Evolutionary conservation across 2,113 vertebrate genomes (phyloP), one percentile per base, ranked within the genome.

Genomic region (Australoheros scitulus): DNA sequence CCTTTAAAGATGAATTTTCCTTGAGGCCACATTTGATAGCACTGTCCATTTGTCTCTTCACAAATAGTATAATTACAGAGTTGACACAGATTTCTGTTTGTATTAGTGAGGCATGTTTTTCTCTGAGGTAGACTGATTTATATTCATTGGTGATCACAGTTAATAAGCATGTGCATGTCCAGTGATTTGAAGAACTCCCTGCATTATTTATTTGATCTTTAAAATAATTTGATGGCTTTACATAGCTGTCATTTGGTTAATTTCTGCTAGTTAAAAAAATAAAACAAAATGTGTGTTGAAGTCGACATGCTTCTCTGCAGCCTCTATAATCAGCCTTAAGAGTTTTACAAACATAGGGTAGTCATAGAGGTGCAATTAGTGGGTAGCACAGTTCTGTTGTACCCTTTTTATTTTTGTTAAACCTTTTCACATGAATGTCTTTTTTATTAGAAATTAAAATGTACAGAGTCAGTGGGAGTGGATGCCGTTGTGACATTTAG

Each of bases 41-140:
- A 68, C 80, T 88, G 70, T 92, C 91, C 83, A 82, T 91, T 90
- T 77, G 34, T 88, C 77, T 90, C 72, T 82, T 83, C 81, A 89
- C 68, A 89, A 92, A 92, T 82, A 6, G 77, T 91, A 87, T 90
- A 92, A 91, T 91, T 89, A 77, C 84, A 86, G 64, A 57, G 75
- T 85, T 87, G 81, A 81, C 70, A 47, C 3, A 74, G 22, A 79
- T 86, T 77, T 65, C 43, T 63, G 1, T 86, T 80, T 76, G 29
- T 24, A 75, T 65, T 20, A 61, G 22, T 85, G 78, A 18, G 60
- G 22, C 26, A 55, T 79, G 32, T 80, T 88, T 88, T 89, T 82
- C 36, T 47, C 11, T 13, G 80, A 56, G 50, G 15, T 43, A n/a
- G 34, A 91, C 59, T 88, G 81, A 87, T 90, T 75, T 83, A 34